These are phyloP conservation scores for Sebastes schlegelii DNA, from an alignment of 2,113 vertebrate species.

Conservation along the genomic window DNA sequence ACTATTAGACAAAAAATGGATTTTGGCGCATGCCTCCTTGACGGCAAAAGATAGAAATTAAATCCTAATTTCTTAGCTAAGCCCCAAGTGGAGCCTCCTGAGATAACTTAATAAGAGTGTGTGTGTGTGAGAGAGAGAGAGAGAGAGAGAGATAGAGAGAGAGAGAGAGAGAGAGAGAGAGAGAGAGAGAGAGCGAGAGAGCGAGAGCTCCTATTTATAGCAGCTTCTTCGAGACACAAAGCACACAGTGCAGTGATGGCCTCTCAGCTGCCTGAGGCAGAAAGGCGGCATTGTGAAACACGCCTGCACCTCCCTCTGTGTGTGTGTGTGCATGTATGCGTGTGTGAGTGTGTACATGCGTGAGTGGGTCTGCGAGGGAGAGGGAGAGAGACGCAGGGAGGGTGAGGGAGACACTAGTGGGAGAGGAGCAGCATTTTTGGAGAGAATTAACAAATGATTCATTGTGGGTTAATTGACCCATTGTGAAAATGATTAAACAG, in stretches of 20 bases:
- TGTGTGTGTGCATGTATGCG: conserved; percentile 17
- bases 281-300: conserved; percentile 75
- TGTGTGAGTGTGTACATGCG: neutral
- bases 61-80: conserved; percentile 45
- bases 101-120: conserved; percentile 32
- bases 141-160: conserved; percentile 2
- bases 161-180: conserved; percentile 13
- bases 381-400: neutral
- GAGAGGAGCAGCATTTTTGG: conserved; percentile 57
- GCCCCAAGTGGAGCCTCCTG: conserved; percentile 19
- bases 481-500: conserved; percentile 72
- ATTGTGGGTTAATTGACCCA: conserved; percentile 74
- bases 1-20: conserved; percentile 11
- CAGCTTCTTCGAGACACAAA: conserved; percentile 78
- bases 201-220: conserved; percentile 78
- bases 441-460: conserved; percentile 74
- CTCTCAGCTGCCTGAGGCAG: conserved; percentile 74
- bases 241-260: conserved; percentile 74
- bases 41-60: conserved; percentile 43
- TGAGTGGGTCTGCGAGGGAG: conserved; percentile 26
- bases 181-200: conserved; percentile 12
- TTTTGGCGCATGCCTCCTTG: neutral
- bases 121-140: conserved; percentile 3
- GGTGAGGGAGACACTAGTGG: conserved; percentile 45
- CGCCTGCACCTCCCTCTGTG: conserved; percentile 51